Conservation (phyloP, 2,113 vertebrate genomes). For the Mormoops blainvillei region DNA sequence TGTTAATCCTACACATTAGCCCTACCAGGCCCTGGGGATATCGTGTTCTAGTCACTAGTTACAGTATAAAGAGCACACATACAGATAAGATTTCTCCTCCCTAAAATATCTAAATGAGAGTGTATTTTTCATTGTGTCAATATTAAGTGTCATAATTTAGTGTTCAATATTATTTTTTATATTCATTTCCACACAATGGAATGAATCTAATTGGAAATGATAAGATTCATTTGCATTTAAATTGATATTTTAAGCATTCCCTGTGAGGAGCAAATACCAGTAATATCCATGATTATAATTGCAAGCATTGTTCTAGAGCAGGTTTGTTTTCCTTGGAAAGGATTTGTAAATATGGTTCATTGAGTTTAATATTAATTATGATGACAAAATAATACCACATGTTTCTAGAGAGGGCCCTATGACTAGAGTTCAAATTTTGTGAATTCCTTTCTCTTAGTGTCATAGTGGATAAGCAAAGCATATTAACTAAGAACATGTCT, state of each 20-base stretch:
- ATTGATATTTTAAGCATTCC: constrained; percentile 53
- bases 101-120: neutral
- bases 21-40: neutral
- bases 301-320: constrained; percentile 26
- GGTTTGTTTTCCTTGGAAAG: constrained; percentile 40
- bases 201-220: constrained; percentile 55
- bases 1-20: neutral
- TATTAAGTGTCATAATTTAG: constrained; percentile 62
- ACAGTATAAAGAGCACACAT: neutral
- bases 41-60: neutral
- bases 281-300: constrained; percentile 36
- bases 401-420: neutral
- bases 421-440: neutral
- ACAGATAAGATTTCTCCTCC: neutral
- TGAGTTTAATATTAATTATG: neutral
- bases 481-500: neutral
- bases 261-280: constrained; percentile 8
- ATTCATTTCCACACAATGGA: constrained; percentile 58
- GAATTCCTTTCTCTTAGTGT: neutral
- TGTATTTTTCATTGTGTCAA: constrained; percentile 36
- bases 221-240: constrained; percentile 71
- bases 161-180: constrained; percentile 55
- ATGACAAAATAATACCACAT: neutral
- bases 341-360: neutral
- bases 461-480: neutral